A percentile compares a stretch with the other conserved stretches of the same genome.
Conservation (phyloP, 2,888 invertebrate genomes). For the Heliconius ethilla region DNA sequence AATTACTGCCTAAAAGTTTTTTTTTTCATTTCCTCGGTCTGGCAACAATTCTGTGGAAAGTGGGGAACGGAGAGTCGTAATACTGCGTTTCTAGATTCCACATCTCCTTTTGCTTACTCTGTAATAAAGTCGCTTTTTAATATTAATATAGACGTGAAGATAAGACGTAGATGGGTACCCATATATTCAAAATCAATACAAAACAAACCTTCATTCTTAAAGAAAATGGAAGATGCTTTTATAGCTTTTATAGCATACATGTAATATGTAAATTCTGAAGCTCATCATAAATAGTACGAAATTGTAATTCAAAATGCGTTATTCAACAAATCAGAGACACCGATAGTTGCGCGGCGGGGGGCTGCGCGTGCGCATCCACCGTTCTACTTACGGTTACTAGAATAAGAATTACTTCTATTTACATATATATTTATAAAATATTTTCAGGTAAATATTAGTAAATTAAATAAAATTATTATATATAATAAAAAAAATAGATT, state of each 20-base stretch:
- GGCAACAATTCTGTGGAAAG: too few relatives aligned
- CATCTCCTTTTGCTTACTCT: too few relatives aligned
- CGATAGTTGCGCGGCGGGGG: constrained; percentile 18
- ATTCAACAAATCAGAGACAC: constrained; percentile 23
- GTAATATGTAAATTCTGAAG: constrained; percentile 16
- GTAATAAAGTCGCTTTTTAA: background rate
- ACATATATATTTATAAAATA: background rate
- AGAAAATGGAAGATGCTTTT: background rate
- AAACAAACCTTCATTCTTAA: background rate
- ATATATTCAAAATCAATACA: background rate
- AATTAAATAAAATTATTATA: background rate
- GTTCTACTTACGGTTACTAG: constrained; percentile 14
- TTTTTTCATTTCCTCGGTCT: too few relatives aligned
- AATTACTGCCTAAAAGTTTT: too few relatives aligned
- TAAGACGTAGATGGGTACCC: background rate
- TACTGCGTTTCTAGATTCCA: too few relatives aligned
- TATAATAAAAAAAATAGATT: too few relatives aligned
- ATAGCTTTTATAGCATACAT: background rate
- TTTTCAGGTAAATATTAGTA: background rate
- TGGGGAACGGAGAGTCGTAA: background rate
- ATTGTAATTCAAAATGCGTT: constrained; percentile 30
- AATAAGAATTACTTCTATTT: background rate
- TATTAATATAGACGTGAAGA: background rate
- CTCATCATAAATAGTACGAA: constrained; percentile 30
- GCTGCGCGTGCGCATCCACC: constrained; percentile 24